These are phyloP conservation scores for Eilema griseolum DNA, from an alignment of 2,888 invertebrate genomes.

Conservation along the genomic window DNA sequence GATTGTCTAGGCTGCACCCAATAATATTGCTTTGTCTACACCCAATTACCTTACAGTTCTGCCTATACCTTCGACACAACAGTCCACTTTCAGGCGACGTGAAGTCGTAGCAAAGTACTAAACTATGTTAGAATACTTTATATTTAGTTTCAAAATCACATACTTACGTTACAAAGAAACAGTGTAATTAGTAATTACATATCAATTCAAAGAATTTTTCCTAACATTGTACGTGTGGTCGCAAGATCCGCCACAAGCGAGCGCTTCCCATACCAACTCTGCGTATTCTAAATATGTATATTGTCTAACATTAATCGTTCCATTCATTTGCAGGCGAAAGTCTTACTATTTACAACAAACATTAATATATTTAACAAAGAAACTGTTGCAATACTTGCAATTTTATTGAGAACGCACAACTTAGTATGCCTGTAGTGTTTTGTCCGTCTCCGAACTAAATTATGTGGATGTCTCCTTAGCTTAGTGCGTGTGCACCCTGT, in stretches of 20 bases:
- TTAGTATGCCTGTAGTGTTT: slow-evolving; percentile 50
- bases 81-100: too few species aligned
- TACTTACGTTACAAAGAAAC: slow-evolving; percentile 8
- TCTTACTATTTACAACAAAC: slow-evolving; percentile 54
- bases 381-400: slow-evolving; percentile 60
- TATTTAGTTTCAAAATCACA: neutral
- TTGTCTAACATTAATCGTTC: slow-evolving; percentile 53
- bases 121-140: neutral
- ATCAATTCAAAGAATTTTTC: slow-evolving; percentile 26
- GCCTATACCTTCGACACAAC: too few species aligned
- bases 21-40: too few species aligned
- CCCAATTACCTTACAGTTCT: too few species aligned
- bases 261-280: slow-evolving; percentile 45
- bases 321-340: slow-evolving; percentile 52
- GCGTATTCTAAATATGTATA: slow-evolving; percentile 49
- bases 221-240: slow-evolving; percentile 26
- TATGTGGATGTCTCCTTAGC: slow-evolving; percentile 35
- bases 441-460: slow-evolving; percentile 32
- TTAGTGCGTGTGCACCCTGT: slow-evolving; percentile 23
- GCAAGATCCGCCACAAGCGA: slow-evolving; percentile 26
- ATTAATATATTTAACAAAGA: slow-evolving; percentile 58
- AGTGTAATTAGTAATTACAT: slow-evolving; percentile 13
- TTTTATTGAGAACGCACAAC: slow-evolving; percentile 44
- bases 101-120: too few species aligned
- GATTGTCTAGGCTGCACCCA: too few species aligned